Base-by-base conservation (phyloP, 1,140 invertebrate species). In the Heliconius nattereri region DNA sequence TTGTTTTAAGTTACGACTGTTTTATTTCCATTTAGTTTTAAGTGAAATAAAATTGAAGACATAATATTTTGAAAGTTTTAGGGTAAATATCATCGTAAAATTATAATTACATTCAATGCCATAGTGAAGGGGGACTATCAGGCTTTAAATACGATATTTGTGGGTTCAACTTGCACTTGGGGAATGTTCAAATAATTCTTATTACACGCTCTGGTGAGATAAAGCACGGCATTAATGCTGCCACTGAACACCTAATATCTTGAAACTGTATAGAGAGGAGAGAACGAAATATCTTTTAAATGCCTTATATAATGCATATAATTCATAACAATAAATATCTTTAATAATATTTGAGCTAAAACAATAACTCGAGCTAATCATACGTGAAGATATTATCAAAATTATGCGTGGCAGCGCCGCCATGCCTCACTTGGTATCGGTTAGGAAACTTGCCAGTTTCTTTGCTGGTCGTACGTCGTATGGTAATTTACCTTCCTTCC, bases 401-500 rank as follows among this genome's bases (percentile, higher is more conserved):
- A 81, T 81, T 72, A 81, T 81, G 80, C 80, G 80, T 81, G 78
- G 49, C 66, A 78, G 54, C 73, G 78, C 70, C 71, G 78, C 82
- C 85, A 84, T 86, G 79, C 80, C 79, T 86, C 85, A 84, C 78
- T 71, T 78, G 83, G 85, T 88, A 90, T 89, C 86, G 85, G 74
- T 78, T 84, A 85, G 85, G 86, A 88, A 85, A 78, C 76, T 85
- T 83, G 81, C 79, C 76, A 80, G 85, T 85, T 87, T 86, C 85
- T 85, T 86, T 85, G 84, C 85, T 85, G 83, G 81, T 81, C 85
- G 87, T 85, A 88, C 82, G 89, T 90, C 87, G 87, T 92, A 92
- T 92, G 91, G 88, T 92, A 92, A 92, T 92, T 86, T 79, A 72
- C 81, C 85, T 91, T 91, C 90, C 89, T 91, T 90, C 87, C 87